Evolutionary conservation across 2,797 vertebrate genomes (phyloP), one percentile per base, ranked within the genome.

Genomic region (Trachurus trachurus): DNA sequence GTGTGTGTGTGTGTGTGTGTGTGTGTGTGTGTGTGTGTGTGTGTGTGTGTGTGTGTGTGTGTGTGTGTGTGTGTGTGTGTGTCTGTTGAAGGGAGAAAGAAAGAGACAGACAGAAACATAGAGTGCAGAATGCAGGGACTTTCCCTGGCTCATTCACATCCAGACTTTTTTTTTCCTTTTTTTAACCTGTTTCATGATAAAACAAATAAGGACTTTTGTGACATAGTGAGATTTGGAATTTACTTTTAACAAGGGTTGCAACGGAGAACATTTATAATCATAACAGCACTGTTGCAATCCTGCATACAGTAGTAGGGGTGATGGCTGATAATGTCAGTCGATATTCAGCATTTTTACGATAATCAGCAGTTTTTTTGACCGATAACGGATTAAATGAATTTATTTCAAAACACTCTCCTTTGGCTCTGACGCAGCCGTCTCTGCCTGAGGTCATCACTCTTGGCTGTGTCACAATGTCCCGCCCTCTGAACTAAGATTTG

Each of bases 61-160:
- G 12, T 42, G 40, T 42, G 11, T 12, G 40, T 52, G 50, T 42
- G 49, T 52, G 50, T 42, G 39, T 64, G 29, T 44, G 37, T 56
- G 42, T 54, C 42, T 66, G 39, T 62, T 68, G 44, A 66, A 34
- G 34, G 6, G 42, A 68, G 22, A 81, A 52, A 29, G 15, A 54
- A 9, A 73, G 26, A 84, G 45, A 59, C 16, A 72, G 66, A 75
- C n/a, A 71, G 57, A 75, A 83, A 88, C 26, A 80, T 37, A 64
- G 64, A 82, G 37, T 80, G 60, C 58, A 76, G 62, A 63, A 83
- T 71, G 58, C 16, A 31, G 86, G 90, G 89, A 88, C 65, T 89
- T 92, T 88, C 87, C 87, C 84, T 66, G 17, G 17, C 69, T 69
- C 49, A 29, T 39, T 80, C 62, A 65, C 13, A 64, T 65, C 61